A percentile compares a stretch with the other conserved stretches of the same genome.
phyloP scores from a whole-genome alignment of 2,888 invertebrate genomes.

The Cephus pulcher region DNA sequence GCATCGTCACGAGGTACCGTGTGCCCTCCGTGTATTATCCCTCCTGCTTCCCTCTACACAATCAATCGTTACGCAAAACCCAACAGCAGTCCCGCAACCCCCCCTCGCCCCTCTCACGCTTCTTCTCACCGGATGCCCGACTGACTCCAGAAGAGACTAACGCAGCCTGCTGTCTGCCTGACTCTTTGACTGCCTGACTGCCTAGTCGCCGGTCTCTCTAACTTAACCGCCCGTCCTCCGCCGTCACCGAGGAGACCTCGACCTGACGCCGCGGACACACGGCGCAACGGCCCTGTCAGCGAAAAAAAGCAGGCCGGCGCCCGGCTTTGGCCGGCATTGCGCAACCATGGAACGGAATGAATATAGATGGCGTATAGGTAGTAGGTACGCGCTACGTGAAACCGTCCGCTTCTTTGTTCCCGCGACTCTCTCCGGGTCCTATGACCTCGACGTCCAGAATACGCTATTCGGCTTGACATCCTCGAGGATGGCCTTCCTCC shows the following conservation, averaged over 20 bases:
- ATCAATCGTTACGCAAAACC: slow-evolving; percentile 29
- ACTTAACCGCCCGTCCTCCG: slow-evolving; percentile 61
- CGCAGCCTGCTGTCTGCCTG: no score
- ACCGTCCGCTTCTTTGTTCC: slow-evolving; percentile 23
- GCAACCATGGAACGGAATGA: slow-evolving; percentile 21
- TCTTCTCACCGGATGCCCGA: no score
- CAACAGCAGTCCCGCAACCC: slow-evolving; percentile 10
- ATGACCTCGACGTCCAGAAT: background rate
- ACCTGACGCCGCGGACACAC: slow-evolving; percentile 7
- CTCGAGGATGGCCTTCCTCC: slow-evolving; percentile 1
- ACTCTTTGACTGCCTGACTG: slow-evolving; percentile 1
- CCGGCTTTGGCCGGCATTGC: slow-evolving; percentile 17
- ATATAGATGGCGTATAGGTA: slow-evolving; percentile 11
- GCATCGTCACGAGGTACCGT: slow-evolving; percentile 5
- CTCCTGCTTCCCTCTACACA: slow-evolving; percentile 24
- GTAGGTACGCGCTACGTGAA: slow-evolving; percentile 16
- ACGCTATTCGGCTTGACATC: background rate
- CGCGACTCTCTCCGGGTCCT: background rate
- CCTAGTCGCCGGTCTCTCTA: slow-evolving; percentile 8
- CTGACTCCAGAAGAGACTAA: slow-evolving; percentile 10
- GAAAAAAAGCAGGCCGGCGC: slow-evolving; percentile 11
- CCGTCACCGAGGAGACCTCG: slow-evolving; percentile 4
- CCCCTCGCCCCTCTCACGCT: slow-evolving; percentile 8
- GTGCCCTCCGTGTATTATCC: slow-evolving; percentile 14
- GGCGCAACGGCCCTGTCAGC: slow-evolving; percentile 9